These are phyloP conservation scores for Plutella xylostella DNA, from an alignment of 2,888 invertebrate genomes.

Conservation along the genomic window DNA sequence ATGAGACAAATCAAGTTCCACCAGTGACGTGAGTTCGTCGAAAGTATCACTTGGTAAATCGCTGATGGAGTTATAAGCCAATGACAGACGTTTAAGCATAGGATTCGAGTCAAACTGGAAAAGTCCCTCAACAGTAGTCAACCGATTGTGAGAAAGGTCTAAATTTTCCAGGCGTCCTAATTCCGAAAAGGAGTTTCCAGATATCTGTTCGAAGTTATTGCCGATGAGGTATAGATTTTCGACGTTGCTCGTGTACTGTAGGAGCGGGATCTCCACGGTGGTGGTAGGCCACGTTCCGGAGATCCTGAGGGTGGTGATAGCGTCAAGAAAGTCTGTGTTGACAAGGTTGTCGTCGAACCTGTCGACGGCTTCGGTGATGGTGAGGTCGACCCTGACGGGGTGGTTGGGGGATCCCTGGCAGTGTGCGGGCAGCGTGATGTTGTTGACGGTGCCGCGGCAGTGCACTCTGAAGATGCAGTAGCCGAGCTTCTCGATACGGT, in stretches of 20 bases:
- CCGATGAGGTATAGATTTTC: slow-evolving; percentile 29
- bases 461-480: slow-evolving; percentile 33
- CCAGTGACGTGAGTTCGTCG: slow-evolving; percentile 32
- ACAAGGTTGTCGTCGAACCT: slow-evolving; percentile 27
- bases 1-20: slow-evolving; percentile 44
- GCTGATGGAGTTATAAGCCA: slow-evolving; percentile 36
- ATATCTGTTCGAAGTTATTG: slow-evolving; percentile 32
- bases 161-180: slow-evolving; percentile 34
- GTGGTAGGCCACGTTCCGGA: slow-evolving; percentile 32
- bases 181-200: slow-evolving; percentile 31
- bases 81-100: slow-evolving; percentile 30
- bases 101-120: slow-evolving; percentile 38
- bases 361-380: slow-evolving; percentile 31
- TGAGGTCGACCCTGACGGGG: slow-evolving; percentile 34
- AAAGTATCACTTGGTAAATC: slow-evolving; percentile 35
- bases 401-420: slow-evolving; percentile 43
- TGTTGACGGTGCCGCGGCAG: slow-evolving; percentile 32
- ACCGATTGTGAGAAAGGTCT: slow-evolving; percentile 38
- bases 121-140: slow-evolving; percentile 33
- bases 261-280: slow-evolving; percentile 29
- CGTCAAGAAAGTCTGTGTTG: slow-evolving; percentile 26
- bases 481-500: slow-evolving; percentile 24
- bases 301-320: slow-evolving; percentile 35
- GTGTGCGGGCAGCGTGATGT: slow-evolving; percentile 27
- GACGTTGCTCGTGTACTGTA: slow-evolving; percentile 36